These are phyloP conservation scores for Anastrepha ludens DNA, from an alignment of 1,140 invertebrate genomes.

Conservation along the genomic window DNA sequence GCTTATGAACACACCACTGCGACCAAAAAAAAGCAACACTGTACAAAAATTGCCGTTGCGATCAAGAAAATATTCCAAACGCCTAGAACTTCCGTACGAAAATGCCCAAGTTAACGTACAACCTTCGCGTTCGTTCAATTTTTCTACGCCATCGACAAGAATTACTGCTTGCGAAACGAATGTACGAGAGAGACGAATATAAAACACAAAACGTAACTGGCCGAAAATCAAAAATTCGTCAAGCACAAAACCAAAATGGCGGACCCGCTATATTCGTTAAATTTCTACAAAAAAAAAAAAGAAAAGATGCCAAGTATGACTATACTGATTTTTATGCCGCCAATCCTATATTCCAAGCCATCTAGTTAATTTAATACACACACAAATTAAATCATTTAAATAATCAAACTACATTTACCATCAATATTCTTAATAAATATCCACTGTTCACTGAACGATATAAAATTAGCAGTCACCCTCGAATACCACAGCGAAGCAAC, in stretches of 20 bases:
- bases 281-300: neutral
- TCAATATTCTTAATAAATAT: neutral
- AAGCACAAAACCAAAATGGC: conserved; percentile 30
- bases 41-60: conserved; percentile 42
- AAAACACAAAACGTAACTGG: neutral
- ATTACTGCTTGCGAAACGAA: neutral
- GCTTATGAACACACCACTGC: neutral
- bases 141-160: neutral
- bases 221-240: conserved; percentile 18
- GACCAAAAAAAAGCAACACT: conserved; percentile 25
- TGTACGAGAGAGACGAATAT: neutral
- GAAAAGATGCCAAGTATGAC: conserved; percentile 12
- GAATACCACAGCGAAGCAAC: neutral
- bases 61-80: conserved; percentile 31
- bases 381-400: too few species aligned
- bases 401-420: too few species aligned
- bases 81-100: conserved; percentile 35
- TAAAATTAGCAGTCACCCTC: conserved; percentile 36
- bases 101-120: neutral
- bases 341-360: neutral
- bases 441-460: neutral
- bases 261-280: neutral
- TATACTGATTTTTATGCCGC: neutral
- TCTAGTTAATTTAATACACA: neutral
- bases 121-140: conserved; percentile 2